Percentiles rank a stretch among this genome's conserved stretches.
These are phyloP conservation scores for Cacoxenus indagator DNA, from an alignment of 2,888 invertebrate species.

Conservation along the genomic window DNA sequence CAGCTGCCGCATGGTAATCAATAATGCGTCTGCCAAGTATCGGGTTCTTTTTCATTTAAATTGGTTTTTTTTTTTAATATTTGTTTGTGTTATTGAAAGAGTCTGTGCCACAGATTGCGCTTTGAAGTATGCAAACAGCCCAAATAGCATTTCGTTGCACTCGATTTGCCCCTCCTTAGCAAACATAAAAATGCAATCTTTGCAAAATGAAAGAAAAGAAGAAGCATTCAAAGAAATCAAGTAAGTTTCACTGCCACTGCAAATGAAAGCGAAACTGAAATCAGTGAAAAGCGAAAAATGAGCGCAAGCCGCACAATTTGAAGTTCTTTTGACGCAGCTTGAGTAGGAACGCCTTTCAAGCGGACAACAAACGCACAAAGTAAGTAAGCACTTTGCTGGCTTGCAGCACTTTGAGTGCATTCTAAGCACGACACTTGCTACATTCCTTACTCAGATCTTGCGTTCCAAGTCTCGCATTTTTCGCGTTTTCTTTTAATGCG, in stretches of 20 bases:
- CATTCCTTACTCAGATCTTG: not conserved
- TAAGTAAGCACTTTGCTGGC: not conserved
- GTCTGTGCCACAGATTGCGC: too few species aligned
- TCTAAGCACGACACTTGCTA: not conserved
- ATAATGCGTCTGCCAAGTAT: not conserved
- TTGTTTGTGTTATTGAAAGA: not conserved
- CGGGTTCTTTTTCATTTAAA: not conserved
- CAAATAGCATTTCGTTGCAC: not conserved
- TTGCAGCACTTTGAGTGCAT: not conserved
- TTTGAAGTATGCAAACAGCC: not conserved
- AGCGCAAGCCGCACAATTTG: not conserved
- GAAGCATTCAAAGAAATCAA: not conserved
- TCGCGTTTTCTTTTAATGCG: not conserved
- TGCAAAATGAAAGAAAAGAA: not conserved
- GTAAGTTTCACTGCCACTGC: too few species aligned
- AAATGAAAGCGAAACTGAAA: not conserved
- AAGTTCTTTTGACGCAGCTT: too few species aligned
- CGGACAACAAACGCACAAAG: not conserved
- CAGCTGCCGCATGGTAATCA: not conserved
- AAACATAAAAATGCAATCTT: not conserved
- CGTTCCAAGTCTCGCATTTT: not conserved
- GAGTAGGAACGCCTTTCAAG: not conserved
- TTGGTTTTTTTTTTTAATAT: not conserved
- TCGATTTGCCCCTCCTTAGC: not conserved
- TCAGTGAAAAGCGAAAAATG: not conserved